These are phyloP conservation scores for Lepidocyrtinus sp. DNA, from an alignment of 2,888 invertebrate species.

Conservation along the genomic window DNA sequence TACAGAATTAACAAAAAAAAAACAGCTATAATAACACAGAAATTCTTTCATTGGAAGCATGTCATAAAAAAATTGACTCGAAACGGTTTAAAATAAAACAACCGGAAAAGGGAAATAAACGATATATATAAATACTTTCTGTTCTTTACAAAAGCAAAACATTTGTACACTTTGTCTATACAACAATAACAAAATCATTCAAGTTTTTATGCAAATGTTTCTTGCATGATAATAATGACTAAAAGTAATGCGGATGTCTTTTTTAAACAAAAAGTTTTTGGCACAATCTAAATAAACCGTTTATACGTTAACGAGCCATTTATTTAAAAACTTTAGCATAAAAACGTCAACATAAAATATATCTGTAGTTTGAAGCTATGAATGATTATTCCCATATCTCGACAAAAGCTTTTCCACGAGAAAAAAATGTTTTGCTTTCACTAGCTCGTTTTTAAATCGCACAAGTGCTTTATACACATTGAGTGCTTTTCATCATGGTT, in stretches of 20 bases:
- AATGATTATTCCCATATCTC: slow-evolving; percentile 37
- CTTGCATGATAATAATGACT: not conserved
- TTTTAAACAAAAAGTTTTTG: slow-evolving; percentile 26
- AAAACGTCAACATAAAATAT: slow-evolving; percentile 54
- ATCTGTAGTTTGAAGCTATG: slow-evolving; percentile 46
- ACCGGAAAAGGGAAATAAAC: not conserved
- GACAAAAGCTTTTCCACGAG: not conserved
- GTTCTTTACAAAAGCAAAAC: not conserved
- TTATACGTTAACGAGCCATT: slow-evolving; percentile 60
- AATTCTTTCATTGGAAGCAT: not conserved
- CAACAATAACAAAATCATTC: not conserved
- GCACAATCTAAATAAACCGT: slow-evolving; percentile 61
- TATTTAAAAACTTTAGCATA: slow-evolving; percentile 55
- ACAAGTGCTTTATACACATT: not conserved
- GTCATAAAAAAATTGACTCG: not conserved
- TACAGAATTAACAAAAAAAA: not conserved
- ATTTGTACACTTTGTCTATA: not conserved
- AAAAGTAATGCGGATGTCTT: not conserved
- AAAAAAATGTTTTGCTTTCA: not conserved
- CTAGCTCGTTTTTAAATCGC: not conserved
- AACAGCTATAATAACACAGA: not conserved
- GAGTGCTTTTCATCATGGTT: not conserved
- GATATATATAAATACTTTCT: not conserved
- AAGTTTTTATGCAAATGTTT: not conserved
- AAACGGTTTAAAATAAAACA: not conserved